phyloP scores from a whole-genome alignment of 2,113 vertebrate species.

The Phylloscopus whistleri region DNA sequence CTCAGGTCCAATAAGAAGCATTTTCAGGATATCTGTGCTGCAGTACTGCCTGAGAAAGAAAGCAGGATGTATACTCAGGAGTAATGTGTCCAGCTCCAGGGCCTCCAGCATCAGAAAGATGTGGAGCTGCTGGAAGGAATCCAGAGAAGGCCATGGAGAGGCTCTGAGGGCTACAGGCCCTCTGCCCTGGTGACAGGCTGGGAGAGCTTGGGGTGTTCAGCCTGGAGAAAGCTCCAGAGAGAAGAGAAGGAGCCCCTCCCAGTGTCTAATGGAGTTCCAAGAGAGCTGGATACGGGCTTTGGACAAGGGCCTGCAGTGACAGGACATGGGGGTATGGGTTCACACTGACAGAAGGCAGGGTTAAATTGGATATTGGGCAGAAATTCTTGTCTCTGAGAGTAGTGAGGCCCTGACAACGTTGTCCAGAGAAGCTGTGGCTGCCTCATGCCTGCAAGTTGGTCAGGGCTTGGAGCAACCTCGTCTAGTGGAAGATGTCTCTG shows the following conservation, averaged over 20 bases:
- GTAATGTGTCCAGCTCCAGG: neutral
- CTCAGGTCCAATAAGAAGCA: neutral
- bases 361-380: neutral
- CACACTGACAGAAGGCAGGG: neutral
- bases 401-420: neutral
- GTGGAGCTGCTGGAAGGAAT: neutral
- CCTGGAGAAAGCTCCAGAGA: neutral
- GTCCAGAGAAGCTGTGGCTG: neutral
- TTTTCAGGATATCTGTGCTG: neutral
- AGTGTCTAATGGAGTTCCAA: neutral
- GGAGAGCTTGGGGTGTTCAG: neutral
- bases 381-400: neutral
- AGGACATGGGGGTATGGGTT: rapidly evolving
- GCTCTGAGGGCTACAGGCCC: neutral
- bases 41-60: neutral
- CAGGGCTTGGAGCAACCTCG: rapidly evolving
- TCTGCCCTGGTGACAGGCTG: neutral
- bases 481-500: neutral
- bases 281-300: neutral
- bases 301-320: neutral
- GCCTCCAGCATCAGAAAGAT: neutral
- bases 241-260: neutral
- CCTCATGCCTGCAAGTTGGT: neutral
- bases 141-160: neutral
- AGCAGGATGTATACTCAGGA: neutral